Evolutionary conservation across 2,888 invertebrate species (phyloP).

Genomic region (Enchytraeus crypticus): DNA sequence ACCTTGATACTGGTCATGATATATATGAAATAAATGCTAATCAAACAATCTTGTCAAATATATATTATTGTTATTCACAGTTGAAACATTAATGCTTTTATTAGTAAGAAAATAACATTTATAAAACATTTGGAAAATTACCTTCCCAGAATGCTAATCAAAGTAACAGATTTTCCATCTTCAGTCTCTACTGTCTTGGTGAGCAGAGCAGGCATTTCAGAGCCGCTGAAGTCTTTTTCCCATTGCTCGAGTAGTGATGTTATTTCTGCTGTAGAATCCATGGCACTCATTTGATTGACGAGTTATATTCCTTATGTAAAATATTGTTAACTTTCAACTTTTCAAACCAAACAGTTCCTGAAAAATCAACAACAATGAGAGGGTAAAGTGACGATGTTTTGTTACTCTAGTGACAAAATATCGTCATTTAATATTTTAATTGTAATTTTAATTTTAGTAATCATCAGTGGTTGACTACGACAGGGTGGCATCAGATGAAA

Average conservation of each 20-base stretch:
- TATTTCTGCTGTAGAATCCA: conserved; percentile 35
- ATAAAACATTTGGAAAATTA: neutral
- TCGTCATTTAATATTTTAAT: no score
- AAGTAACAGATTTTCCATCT: neutral
- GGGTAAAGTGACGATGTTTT: no score
- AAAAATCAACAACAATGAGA: neutral
- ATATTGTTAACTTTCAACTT: neutral
- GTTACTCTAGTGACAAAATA: no score
- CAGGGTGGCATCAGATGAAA: no score
- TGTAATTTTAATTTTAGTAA: no score
- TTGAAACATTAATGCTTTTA: no score
- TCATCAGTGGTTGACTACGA: no score
- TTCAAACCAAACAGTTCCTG: neutral
- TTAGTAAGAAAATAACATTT: no score
- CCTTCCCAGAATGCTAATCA: neutral
- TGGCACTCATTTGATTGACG: conserved; percentile 32
- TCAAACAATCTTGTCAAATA: no score
- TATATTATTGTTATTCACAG: no score
- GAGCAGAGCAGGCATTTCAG: neutral
- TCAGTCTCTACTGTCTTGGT: neutral
- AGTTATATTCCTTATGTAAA: neutral
- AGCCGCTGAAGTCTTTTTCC: conserved; percentile 25
- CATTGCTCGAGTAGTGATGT: conserved; percentile 38
- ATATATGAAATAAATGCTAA: neutral
- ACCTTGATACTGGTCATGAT: neutral